phyloP scores from a whole-genome alignment of 2,888 invertebrate genomes.

The Cryptocephalus moraei region DNA sequence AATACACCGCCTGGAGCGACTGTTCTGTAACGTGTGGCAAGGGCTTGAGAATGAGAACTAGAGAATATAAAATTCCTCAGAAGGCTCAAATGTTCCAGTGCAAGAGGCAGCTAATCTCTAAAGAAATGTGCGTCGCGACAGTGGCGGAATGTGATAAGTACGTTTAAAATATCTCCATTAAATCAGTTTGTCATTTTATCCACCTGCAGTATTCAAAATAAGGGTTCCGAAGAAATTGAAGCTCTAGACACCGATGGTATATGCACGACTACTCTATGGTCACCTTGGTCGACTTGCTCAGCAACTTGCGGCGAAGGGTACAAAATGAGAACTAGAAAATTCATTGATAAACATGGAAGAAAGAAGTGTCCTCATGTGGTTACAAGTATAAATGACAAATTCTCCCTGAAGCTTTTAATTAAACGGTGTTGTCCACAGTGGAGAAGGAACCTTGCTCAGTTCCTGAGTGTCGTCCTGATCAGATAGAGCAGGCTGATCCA shows the following conservation, averaged over 20 bases:
- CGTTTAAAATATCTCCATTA: slow-evolving; percentile 29
- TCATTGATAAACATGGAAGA: slow-evolving; percentile 61
- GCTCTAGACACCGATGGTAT: slow-evolving; percentile 36
- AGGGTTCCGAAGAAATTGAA: slow-evolving; percentile 26
- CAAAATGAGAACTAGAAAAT: slow-evolving; percentile 63
- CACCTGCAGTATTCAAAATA: slow-evolving; percentile 12
- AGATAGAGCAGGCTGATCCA: slow-evolving; percentile 48
- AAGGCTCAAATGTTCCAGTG: slow-evolving; percentile 63
- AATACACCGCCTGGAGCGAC: slow-evolving; percentile 66
- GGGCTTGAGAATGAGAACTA: slow-evolving; percentile 69
- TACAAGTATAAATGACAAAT: slow-evolving; percentile 37
- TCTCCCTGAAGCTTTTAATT: not conserved
- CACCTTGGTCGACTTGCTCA: slow-evolving; percentile 78
- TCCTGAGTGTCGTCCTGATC: slow-evolving; percentile 39
- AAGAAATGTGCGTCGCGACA: slow-evolving; percentile 82
- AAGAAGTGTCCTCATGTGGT: slow-evolving; percentile 74
- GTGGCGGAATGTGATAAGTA: slow-evolving; percentile 61
- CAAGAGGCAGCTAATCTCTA: slow-evolving; percentile 65
- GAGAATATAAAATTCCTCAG: slow-evolving; percentile 59
- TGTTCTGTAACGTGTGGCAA: slow-evolving; percentile 85
- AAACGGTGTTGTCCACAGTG: slow-evolving; percentile 35
- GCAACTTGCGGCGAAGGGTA: slow-evolving; percentile 74
- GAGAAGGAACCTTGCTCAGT: slow-evolving; percentile 76
- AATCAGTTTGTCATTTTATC: not conserved
- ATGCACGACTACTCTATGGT: slow-evolving; percentile 65